Evolutionary conservation across 1,140 invertebrate genomes (phyloP).

Genomic region (Trichoplusia ni): DNA sequence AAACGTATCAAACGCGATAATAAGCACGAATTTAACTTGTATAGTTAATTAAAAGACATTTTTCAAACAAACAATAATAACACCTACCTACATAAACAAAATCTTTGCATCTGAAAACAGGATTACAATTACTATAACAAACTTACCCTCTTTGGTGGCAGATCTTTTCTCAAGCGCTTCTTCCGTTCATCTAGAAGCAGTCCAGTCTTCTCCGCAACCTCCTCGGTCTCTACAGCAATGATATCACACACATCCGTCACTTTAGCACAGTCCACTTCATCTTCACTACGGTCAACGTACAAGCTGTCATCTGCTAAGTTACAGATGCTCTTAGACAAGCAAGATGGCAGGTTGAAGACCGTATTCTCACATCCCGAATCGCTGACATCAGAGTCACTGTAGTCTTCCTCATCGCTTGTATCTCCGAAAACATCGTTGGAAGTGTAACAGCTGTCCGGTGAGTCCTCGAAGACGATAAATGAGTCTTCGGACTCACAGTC

Average conservation of each 20-base stretch:
- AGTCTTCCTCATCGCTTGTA: conserved; percentile 50
- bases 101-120: too few species aligned
- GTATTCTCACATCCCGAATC: conserved; percentile 49
- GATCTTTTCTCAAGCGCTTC: conserved; percentile 44
- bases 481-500: conserved; percentile 76
- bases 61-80: too few species aligned
- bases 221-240: not conserved
- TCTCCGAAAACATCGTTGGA: conserved; percentile 70
- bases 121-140: conserved; percentile 6
- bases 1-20: too few species aligned
- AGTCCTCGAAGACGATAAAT: conserved; percentile 72
- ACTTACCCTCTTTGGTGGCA: conserved; percentile 63
- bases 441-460: conserved; percentile 67
- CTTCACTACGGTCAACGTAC: conserved; percentile 48
- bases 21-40: too few species aligned
- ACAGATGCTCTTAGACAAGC: conserved; percentile 59
- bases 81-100: too few species aligned
- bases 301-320: conserved; percentile 67
- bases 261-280: conserved; percentile 61
- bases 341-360: conserved; percentile 49
- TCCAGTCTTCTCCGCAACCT: conserved; percentile 32
- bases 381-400: conserved; percentile 54
- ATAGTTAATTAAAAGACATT: too few species aligned
- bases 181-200: conserved; percentile 49
- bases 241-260: conserved; percentile 27